Evolutionary conservation across 2,113 vertebrate genomes (phyloP).

Genomic region (Oncorhynchus clarkii): DNA sequence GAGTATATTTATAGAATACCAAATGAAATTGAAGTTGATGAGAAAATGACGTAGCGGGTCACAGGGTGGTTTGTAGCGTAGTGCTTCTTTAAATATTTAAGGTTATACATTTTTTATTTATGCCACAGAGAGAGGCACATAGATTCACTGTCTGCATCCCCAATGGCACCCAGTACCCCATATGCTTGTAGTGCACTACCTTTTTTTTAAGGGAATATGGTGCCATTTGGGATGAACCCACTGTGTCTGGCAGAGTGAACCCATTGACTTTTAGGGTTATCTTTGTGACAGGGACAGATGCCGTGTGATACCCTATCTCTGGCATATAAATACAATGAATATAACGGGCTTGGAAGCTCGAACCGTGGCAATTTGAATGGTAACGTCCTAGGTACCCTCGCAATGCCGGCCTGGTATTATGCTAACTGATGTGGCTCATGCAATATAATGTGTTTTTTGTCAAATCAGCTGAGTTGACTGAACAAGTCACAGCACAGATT

Average conservation of each 20-base stretch:
- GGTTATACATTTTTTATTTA: slow-evolving; percentile 7
- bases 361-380: no score
- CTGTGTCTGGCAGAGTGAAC: not conserved
- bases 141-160: not conserved
- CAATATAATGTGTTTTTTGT: no score
- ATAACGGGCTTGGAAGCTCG: no score
- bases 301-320: slow-evolving; percentile 24
- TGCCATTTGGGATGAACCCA: not conserved
- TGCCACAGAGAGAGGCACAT: not conserved
- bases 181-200: no score
- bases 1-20: slow-evolving; percentile 26
- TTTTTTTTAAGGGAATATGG: no score
- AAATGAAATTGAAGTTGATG: slow-evolving; percentile 45
- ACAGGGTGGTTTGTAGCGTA: not conserved
- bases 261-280: not conserved
- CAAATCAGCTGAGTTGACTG: no score
- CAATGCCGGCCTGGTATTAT: no score
- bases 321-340: no score
- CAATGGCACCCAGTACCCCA: no score
- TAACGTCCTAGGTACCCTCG: no score
- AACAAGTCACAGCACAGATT: no score
- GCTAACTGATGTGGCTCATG: no score
- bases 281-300: slow-evolving; percentile 35
- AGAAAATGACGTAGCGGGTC: slow-evolving; percentile 9
- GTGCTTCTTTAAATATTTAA: slow-evolving; percentile 24